Percentiles rank a stretch among this genome's conserved stretches.
phyloP scores from a whole-genome alignment of 2,113 vertebrate genomes.

The Pantherophis guttatus region DNA sequence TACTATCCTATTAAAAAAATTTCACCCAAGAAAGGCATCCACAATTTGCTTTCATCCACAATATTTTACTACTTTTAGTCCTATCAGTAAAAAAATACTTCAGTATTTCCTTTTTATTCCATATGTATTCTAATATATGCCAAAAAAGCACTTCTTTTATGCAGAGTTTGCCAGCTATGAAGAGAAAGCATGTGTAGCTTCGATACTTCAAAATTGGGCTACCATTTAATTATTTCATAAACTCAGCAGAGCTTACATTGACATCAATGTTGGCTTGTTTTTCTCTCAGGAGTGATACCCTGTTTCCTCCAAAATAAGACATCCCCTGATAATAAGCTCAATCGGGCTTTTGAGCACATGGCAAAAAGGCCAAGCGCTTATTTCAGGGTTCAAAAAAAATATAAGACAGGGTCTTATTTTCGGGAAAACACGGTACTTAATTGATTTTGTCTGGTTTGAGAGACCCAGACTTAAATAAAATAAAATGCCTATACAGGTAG shows the following conservation, averaged over 20 bases:
- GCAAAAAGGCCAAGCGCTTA: no score
- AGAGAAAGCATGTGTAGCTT: neutral
- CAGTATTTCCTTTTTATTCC: constrained; percentile 3
- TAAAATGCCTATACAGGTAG: neutral
- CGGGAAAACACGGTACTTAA: neutral
- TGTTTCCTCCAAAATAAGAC: no score
- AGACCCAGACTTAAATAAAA: neutral
- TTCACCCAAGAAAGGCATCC: neutral
- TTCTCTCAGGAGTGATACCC: neutral
- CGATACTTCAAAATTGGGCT: neutral
- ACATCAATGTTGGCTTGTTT: neutral
- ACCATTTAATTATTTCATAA: neutral
- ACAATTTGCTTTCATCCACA: neutral
- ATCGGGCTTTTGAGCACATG: no score
- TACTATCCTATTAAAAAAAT: neutral
- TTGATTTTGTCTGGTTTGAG: neutral
- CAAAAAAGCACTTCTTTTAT: neutral
- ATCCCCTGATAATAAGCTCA: no score
- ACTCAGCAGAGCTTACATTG: neutral
- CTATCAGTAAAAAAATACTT: neutral
- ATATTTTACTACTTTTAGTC: neutral
- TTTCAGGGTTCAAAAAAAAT: no score
- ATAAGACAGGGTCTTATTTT: no score
- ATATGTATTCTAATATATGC: neutral
- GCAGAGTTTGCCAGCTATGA: neutral